Evolutionary conservation across 1,140 invertebrate species (phyloP), one percentile per base, ranked within the genome.

Genomic region (Phthorimaea operculella): DNA sequence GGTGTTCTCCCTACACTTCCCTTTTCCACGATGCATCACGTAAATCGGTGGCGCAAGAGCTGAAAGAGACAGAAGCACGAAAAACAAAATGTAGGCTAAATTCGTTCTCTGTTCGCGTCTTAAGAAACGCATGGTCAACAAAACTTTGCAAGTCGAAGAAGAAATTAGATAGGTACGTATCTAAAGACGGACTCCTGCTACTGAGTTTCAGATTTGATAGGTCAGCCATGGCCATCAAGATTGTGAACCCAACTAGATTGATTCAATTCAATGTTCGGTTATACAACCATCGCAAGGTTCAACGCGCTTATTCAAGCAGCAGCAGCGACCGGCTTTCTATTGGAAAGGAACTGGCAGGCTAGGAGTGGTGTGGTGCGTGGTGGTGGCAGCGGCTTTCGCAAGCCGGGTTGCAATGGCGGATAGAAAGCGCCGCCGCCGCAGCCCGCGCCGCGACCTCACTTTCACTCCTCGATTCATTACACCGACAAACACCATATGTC

Each of bases 351-450:
- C 44, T 57, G 39, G 21, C 21, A 28, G 21, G 21, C 21, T 28
- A 28, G 36, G n/a, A 39, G 10, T 39, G 54, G 54, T 33, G 53
- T 51, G 44, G 4, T 3, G 36, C 36, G 36, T 10, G n/a, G 51
- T 57, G 50, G 57, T 42, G 51, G 60, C 54, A 64, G 56, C 36
- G 58, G 70, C 70, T 79, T 77, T 78, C 76, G 74, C 71, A 76
- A 75, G 68, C 33, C 7, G 54, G 56, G 54, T 39, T 16, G 34
- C 33, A 58, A 48, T 63, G 54, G 70, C 73, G 74, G 73, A 76
- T 83, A 79, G 77, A 83, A 83, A 83, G 78, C 77, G 77, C 36
- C 66, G 21, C 36, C 66, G 21, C 21, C 21, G 21, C 21, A 28
- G 21, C 21, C 21, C 21, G 21, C 2, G 6, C 21, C 21, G 66